Evolutionary conservation across 2,113 vertebrate species (phyloP).

Genomic region (Ginglymostoma cirratum): DNA sequence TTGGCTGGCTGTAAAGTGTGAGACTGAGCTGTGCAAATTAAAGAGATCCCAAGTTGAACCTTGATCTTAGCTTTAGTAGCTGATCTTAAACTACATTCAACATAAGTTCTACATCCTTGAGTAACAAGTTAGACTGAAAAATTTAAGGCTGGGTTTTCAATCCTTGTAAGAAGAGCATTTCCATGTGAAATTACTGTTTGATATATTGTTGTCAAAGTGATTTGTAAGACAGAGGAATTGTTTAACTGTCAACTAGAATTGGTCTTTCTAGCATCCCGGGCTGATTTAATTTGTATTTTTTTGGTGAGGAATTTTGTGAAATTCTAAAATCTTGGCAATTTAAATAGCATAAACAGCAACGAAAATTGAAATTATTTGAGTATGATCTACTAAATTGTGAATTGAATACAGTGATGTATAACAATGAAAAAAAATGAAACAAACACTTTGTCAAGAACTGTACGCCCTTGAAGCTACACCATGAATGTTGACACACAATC

Average conservation of each 20-base stretch:
- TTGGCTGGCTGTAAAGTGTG: neutral
- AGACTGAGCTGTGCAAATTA: neutral
- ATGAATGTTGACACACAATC: neutral
- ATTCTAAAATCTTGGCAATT: neutral
- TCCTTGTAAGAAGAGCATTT: neutral
- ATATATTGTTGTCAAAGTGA: constrained; percentile 4
- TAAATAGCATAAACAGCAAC: neutral
- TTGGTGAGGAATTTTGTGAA: neutral
- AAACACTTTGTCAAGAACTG: neutral
- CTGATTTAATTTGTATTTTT: constrained; percentile 24
- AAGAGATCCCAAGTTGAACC: neutral
- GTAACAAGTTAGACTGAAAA: neutral
- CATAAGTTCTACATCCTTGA: neutral
- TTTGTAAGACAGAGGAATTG: neutral
- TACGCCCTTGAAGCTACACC: neutral
- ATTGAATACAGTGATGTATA: neutral
- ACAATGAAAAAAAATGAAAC: neutral
- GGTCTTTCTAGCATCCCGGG: neutral
- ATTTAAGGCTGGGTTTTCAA: neutral
- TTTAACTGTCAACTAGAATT: neutral
- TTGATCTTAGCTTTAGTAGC: neutral
- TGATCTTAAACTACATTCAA: neutral
- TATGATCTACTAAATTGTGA: too few species aligned
- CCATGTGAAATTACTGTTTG: neutral
- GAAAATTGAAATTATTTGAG: neutral